Conservation (phyloP, 2,888 invertebrate genomes). For the Spialia ferax region DNA sequence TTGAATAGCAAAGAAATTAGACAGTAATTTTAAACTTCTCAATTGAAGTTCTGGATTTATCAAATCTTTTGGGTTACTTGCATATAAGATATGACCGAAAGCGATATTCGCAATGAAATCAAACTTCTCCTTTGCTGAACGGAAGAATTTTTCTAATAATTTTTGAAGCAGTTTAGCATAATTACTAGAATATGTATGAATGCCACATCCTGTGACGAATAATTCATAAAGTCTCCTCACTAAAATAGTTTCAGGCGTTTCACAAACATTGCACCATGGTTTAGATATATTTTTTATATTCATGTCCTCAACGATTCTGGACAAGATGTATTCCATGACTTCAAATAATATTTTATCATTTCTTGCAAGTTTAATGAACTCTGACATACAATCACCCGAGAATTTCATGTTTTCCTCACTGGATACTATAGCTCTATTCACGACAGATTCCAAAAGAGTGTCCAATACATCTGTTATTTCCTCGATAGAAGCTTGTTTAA, state of each 20-base stretch:
- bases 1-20: slow-evolving; percentile 62
- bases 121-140: slow-evolving; percentile 74
- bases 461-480: slow-evolving; percentile 73
- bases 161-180: slow-evolving; percentile 74
- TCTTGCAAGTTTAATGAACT: slow-evolving; percentile 66
- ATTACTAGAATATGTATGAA: slow-evolving; percentile 65
- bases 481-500: slow-evolving; percentile 66
- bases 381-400: slow-evolving; percentile 61
- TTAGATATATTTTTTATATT: slow-evolving; percentile 67
- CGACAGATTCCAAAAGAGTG: slow-evolving; percentile 72
- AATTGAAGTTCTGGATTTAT: slow-evolving; percentile 82
- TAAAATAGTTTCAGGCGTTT: slow-evolving; percentile 68
- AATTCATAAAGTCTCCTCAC: slow-evolving; percentile 77
- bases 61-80: slow-evolving; percentile 71
- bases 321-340: slow-evolving; percentile 84
- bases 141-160: slow-evolving; percentile 77
- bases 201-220: slow-evolving; percentile 78
- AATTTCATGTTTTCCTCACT: slow-evolving; percentile 61
- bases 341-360: slow-evolving; percentile 84
- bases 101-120: slow-evolving; percentile 87
- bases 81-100: slow-evolving; percentile 77
- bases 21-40: slow-evolving; percentile 77
- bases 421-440: slow-evolving; percentile 65
- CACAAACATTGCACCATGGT: slow-evolving; percentile 77
- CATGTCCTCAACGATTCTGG: slow-evolving; percentile 79